A percentile compares a stretch with the other conserved stretches of the same genome.
phyloP scores from a whole-genome alignment of 1,140 invertebrate genomes.

The Aradophagus sp. region DNA sequence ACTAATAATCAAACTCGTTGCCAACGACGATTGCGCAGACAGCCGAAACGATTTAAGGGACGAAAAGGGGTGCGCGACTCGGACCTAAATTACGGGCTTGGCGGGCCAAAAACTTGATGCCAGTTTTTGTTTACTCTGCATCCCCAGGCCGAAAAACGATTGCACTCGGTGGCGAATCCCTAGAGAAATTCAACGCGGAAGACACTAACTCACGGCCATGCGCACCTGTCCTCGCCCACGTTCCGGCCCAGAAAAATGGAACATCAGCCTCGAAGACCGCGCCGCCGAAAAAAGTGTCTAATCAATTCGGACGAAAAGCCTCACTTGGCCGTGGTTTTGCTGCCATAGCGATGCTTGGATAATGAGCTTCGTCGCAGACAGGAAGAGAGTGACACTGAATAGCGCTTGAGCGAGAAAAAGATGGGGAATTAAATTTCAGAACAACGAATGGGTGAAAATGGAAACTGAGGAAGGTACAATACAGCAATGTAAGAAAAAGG shows the following conservation, averaged over 20 bases:
- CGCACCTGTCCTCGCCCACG: slow-evolving; percentile 44
- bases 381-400: no score
- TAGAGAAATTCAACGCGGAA: slow-evolving; percentile 33
- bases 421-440: no score
- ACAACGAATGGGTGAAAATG: no score
- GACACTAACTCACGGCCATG: slow-evolving; percentile 34
- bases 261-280: no score
- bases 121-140: slow-evolving; percentile 45
- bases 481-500: no score
- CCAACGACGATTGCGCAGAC: slow-evolving; percentile 1
- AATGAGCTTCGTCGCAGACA: no score
- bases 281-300: no score
- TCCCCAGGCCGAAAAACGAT: slow-evolving; percentile 38
- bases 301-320: slow-evolving; percentile 30
- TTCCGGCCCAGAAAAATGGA: no score
- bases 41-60: slow-evolving; percentile 26
- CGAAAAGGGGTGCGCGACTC: slow-evolving; percentile 1
- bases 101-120: slow-evolving; percentile 34
- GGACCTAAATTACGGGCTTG: slow-evolving; percentile 24
- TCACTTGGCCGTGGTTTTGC: no score
- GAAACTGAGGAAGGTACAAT: no score
- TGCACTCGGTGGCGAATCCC: slow-evolving; percentile 22
- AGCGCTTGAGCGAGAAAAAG: no score
- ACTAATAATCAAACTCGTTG: slow-evolving; percentile 20
- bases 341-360: no score